These are phyloP conservation scores for Lindbergichthys nudifrons DNA, from an alignment of 2,797 vertebrate genomes.

Conservation along the genomic window DNA sequence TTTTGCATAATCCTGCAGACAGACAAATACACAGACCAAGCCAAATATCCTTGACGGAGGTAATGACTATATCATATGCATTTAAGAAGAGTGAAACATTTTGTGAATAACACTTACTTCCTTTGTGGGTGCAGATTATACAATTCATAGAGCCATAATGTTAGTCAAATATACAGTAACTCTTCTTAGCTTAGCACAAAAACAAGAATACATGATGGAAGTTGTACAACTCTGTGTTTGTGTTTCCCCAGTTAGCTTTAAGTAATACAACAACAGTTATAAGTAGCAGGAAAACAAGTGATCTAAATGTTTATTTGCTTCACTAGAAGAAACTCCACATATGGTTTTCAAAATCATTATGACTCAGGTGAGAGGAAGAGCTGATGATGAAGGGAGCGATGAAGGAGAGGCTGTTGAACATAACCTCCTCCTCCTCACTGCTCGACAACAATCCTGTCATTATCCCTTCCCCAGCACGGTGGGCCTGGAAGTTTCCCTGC, in stretches of 20 bases:
- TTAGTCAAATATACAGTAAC: neutral
- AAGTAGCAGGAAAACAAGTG: constrained; percentile 8
- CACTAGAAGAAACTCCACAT: constrained; percentile 5
- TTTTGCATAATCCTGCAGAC: no score
- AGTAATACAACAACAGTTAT: neutral
- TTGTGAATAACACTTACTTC: neutral
- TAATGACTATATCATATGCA: no score
- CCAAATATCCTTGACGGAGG: no score
- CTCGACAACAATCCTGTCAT: constrained; percentile 74
- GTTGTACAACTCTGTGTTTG: neutral
- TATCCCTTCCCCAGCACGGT: constrained; percentile 72
- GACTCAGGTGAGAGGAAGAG: constrained; percentile 19
- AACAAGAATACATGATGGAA: no score
- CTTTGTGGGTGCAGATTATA: neutral
- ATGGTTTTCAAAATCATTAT: constrained; percentile 9
- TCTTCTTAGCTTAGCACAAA: neutral
- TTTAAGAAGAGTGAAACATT: neutral
- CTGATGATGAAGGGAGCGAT: constrained; percentile 23
- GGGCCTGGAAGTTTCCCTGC: constrained; percentile 76
- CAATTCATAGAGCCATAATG: neutral
- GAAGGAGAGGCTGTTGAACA: constrained; percentile 49
- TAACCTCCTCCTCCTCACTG: constrained; percentile 50
- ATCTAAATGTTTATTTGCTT: neutral
- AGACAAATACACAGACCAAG: no score
- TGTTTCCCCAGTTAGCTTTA: neutral